Conservation (phyloP, 2,113 vertebrate species). For the Symphodus melops region DNA sequence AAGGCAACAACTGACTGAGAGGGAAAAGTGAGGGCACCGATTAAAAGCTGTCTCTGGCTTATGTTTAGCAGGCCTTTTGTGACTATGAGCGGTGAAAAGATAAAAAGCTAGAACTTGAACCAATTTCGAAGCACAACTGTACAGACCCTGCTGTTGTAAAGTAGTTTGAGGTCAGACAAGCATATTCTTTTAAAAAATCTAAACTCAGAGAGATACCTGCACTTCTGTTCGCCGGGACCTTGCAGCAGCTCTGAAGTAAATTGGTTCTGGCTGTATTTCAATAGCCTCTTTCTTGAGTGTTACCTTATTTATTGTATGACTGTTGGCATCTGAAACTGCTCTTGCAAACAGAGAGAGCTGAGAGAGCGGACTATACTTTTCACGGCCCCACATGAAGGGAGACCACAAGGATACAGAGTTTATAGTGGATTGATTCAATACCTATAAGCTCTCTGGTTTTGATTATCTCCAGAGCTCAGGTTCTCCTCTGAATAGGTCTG, state of each 20-base stretch:
- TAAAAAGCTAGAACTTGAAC: too few relatives aligned
- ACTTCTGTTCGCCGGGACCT: slow-evolving; percentile 58
- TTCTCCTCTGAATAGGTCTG: slow-evolving; percentile 30
- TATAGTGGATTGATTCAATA: slow-evolving; percentile 40
- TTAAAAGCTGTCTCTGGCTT: slow-evolving; percentile 35
- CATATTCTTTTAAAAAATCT: not conserved
- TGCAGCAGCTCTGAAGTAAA: slow-evolving; percentile 69
- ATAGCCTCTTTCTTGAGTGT: slow-evolving; percentile 56
- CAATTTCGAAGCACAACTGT: too few relatives aligned
- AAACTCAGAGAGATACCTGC: not conserved
- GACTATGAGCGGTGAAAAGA: too few relatives aligned
- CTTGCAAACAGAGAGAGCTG: slow-evolving; percentile 41
- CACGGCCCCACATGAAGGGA: slow-evolving; percentile 38
- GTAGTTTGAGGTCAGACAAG: slow-evolving; percentile 31
- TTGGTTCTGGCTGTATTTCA: slow-evolving; percentile 55
- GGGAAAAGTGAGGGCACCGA: not conserved
- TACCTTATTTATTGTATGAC: slow-evolving; percentile 66
- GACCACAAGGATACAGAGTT: slow-evolving; percentile 51
- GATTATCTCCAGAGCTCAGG: slow-evolving; percentile 25
- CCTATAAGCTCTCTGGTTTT: slow-evolving; percentile 19
- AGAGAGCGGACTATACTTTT: slow-evolving; percentile 30
- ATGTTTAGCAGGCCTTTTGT: slow-evolving; percentile 39
- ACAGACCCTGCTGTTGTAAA: not conserved
- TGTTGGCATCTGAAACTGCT: slow-evolving; percentile 46
- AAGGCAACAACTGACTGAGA: slow-evolving; percentile 54